Percentiles rank a stretch among this genome's conserved stretches.
phyloP scores from a whole-genome alignment of 2,888 invertebrate species.

The Oscheius sp. region DNA sequence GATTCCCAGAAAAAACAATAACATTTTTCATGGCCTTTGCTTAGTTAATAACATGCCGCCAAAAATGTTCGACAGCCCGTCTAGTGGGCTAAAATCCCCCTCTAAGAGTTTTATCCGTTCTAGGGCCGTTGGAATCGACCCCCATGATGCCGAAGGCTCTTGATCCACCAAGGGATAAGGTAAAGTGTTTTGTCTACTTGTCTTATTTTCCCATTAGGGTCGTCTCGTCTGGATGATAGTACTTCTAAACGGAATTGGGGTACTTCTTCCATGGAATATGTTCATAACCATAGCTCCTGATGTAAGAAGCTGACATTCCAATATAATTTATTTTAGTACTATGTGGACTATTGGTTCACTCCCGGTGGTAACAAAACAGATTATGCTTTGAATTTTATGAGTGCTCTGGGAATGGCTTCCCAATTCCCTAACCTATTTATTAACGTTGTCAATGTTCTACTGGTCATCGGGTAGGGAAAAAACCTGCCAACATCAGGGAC shows the following conservation, averaged over 20 bases:
- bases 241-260: constrained; percentile 91
- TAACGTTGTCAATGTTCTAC: constrained; percentile 77
- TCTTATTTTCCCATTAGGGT: constrained; percentile 9
- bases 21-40: not conserved
- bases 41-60: too few relatives aligned
- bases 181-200: not conserved
- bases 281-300: constrained; percentile 83
- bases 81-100: not conserved
- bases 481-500: not conserved
- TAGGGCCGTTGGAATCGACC: constrained; percentile 16
- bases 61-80: too few relatives aligned
- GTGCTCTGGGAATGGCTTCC: constrained; percentile 87
- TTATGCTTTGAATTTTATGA: constrained; percentile 84
- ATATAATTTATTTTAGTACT: constrained; percentile 76
- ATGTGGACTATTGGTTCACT: constrained; percentile 86
- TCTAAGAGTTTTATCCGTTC: not conserved
- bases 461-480: constrained; percentile 52
- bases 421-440: constrained; percentile 94
- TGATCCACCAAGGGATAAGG: constrained; percentile 22
- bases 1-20: too few relatives aligned
- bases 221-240: constrained; percentile 85
- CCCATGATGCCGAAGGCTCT: constrained; percentile 19
- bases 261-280: constrained; percentile 99
- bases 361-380: constrained; percentile 61
- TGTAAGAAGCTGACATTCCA: constrained; percentile 39